These are phyloP conservation scores for Microcebus murinus DNA, from an alignment of 2,113 vertebrate species.

Conservation along the genomic window DNA sequence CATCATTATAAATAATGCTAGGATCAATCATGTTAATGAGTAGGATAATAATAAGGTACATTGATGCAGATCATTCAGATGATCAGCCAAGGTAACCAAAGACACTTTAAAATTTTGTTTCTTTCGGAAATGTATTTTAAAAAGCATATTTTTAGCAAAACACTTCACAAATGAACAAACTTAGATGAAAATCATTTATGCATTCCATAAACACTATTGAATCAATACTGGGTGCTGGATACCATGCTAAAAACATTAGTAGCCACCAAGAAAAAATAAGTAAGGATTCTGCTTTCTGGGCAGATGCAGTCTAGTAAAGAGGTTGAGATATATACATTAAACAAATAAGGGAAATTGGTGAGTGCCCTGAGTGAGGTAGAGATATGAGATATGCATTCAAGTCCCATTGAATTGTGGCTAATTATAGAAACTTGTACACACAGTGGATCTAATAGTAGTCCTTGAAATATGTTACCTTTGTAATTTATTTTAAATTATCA, in stretches of 20 bases:
- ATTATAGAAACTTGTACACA: background rate
- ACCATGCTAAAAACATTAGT: background rate
- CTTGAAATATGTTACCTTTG: background rate
- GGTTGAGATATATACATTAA: background rate
- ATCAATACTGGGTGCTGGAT: background rate
- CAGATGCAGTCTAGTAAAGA: background rate
- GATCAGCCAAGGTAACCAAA: background rate
- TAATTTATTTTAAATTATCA: background rate
- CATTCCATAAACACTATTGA: background rate
- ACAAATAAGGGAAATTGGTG: background rate
- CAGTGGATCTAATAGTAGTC: background rate
- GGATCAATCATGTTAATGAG: background rate
- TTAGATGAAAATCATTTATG: background rate
- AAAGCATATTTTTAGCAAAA: background rate
- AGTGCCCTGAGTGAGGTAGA: background rate
- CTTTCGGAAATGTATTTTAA: background rate
- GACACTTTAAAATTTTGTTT: background rate
- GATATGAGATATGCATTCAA: background rate
- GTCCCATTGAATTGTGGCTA: background rate
- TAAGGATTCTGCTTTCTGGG: background rate
- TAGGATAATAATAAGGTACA: background rate
- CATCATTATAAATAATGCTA: background rate
- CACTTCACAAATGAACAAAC: background rate
- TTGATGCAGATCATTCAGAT: background rate
- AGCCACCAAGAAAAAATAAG: background rate